Evolutionary conservation across 2,797 vertebrate species (phyloP).

Genomic region (Peromyscus melanophrys): DNA sequence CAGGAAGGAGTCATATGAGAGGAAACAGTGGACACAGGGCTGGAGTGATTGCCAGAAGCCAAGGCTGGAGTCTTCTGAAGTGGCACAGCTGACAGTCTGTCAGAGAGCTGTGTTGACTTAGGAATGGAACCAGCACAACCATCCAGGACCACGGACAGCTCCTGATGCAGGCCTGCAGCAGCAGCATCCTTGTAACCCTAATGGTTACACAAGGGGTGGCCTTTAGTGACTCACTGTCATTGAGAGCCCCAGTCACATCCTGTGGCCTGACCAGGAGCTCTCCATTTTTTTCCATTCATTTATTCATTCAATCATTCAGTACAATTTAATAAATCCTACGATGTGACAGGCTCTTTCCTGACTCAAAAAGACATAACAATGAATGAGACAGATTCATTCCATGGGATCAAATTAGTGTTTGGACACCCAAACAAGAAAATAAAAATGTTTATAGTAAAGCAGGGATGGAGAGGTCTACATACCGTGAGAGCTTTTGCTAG

Average conservation of each 20-base stretch:
- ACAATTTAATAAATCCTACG: conserved; percentile 21
- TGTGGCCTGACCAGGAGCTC: not conserved
- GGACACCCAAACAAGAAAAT: not conserved
- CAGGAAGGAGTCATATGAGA: not conserved
- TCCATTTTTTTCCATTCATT: not conserved
- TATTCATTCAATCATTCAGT: not conserved
- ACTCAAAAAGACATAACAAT: not conserved
- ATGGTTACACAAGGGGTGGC: not conserved
- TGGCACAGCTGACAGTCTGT: not conserved
- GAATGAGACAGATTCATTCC: not conserved
- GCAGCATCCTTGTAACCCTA: too few species aligned
- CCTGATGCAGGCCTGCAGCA: accelerated
- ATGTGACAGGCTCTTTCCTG: not conserved
- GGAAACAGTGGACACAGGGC: not conserved
- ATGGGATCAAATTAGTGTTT: not conserved
- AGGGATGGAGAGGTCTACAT: not conserved
- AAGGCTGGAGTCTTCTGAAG: not conserved
- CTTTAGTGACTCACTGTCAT: not conserved
- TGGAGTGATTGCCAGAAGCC: not conserved
- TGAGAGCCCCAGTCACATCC: not conserved
- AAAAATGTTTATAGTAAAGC: not conserved
- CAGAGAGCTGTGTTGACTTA: not conserved
- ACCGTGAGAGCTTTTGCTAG: not conserved
- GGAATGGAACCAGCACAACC: not conserved
- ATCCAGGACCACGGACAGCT: conserved; percentile 45